These are phyloP conservation scores for Xestia rhomboidea DNA, from an alignment of 2,888 invertebrate genomes.

Conservation along the genomic window DNA sequence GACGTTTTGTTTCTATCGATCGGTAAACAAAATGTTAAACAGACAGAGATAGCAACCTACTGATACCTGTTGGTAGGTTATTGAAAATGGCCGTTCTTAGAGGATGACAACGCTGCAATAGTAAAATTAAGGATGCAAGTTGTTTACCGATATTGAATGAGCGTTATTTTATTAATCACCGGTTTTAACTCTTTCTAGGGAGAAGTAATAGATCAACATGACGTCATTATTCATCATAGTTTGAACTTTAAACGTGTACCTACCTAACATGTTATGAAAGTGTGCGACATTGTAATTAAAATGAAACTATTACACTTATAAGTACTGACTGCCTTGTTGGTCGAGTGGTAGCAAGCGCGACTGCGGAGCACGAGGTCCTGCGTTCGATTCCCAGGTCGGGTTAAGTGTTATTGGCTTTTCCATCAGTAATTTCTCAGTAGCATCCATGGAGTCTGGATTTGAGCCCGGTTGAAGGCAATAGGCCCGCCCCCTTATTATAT, in stretches of 20 bases:
- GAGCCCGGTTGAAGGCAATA: not conserved
- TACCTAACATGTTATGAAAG: not conserved
- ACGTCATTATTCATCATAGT: conserved; percentile 3
- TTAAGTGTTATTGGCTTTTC: not conserved
- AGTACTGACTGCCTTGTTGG: not conserved
- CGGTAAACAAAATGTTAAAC: too few species aligned
- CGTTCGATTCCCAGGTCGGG: not conserved
- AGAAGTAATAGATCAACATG: not conserved
- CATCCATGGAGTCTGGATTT: not conserved
- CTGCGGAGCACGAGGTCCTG: not conserved
- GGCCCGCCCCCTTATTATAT: not conserved
- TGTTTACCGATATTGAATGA: conserved; percentile 12
- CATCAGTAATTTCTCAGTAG: not conserved
- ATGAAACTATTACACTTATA: not conserved
- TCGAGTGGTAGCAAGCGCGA: not conserved
- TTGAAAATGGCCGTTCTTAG: not conserved
- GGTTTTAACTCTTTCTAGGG: conserved; percentile 6
- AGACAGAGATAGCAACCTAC: too few species aligned
- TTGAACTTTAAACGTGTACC: conserved; percentile 11
- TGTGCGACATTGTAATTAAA: not conserved
- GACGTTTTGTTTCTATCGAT: too few species aligned
- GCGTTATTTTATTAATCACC: not conserved
- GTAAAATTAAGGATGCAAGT: not conserved
- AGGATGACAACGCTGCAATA: not conserved
- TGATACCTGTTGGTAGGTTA: too few species aligned